Conservation (phyloP, 2,797 vertebrate genomes). For the Telmatherina bonti region DNA sequence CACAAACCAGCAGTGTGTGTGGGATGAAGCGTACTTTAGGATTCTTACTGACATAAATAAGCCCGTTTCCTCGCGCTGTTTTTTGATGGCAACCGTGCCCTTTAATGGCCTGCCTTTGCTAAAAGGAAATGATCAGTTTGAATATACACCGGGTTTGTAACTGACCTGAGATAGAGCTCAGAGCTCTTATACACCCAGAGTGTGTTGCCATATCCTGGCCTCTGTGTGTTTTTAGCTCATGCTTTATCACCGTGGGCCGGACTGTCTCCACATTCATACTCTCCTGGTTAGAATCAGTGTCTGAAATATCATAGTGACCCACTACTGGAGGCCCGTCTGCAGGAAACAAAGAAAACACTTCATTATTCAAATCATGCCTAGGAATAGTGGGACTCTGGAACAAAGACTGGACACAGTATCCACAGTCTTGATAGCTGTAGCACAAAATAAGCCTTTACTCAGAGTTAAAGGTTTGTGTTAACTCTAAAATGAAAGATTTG, state of each 20-base stretch:
- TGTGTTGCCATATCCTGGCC: conserved; percentile 86
- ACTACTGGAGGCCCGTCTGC: conserved; percentile 96
- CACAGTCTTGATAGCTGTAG: conserved; percentile 22
- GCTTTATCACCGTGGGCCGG: conserved; percentile 91
- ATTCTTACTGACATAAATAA: conserved; percentile 48
- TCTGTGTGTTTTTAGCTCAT: conserved; percentile 91
- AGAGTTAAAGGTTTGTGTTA: not conserved
- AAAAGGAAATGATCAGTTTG: conserved; percentile 66
- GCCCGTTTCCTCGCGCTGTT: conserved; percentile 25
- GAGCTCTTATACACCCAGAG: conserved; percentile 89
- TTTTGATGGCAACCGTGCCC: conserved; percentile 53
- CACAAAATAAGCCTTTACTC: too few species aligned
- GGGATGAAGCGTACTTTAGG: conserved; percentile 46
- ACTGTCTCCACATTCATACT: conserved; percentile 91
- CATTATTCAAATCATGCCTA: conserved; percentile 75
- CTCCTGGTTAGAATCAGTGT: conserved; percentile 97
- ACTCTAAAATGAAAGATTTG: not conserved
- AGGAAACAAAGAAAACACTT: conserved; percentile 86
- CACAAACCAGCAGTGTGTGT: conserved; percentile 31
- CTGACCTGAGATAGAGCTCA: conserved; percentile 91
- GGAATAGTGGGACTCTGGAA: conserved; percentile 38
- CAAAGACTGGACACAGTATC: conserved; percentile 30
- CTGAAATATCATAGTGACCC: conserved; percentile 97
- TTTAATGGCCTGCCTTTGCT: conserved; percentile 56
- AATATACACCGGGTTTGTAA: conserved; percentile 75